Conservation (phyloP, 2,113 vertebrate species). For the Paracanthobrama guichenoti region DNA sequence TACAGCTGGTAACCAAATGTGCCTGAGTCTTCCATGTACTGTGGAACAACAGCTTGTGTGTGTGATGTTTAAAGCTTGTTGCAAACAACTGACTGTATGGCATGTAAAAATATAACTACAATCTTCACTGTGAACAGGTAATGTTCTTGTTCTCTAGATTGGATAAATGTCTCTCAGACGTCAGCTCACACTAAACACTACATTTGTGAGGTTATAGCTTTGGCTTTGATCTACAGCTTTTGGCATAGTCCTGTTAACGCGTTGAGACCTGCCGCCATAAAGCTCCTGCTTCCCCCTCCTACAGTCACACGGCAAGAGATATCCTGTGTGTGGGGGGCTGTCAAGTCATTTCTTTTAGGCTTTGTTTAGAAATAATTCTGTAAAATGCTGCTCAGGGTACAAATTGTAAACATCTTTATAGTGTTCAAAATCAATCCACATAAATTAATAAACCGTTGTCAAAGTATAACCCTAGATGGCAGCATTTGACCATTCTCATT, state of each 20-base stretch:
- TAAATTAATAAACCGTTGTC: not conserved
- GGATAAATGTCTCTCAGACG: not conserved
- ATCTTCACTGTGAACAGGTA: not conserved
- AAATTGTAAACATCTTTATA: not conserved
- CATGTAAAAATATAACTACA: not conserved
- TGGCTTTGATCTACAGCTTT: conserved; percentile 57
- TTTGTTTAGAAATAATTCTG: not conserved
- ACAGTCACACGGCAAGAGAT: conserved; percentile 49
- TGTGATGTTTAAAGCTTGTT: not conserved
- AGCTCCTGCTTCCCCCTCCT: conserved; percentile 48
- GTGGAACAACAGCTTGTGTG: not conserved
- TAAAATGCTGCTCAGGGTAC: not conserved
- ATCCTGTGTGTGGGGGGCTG: conserved; percentile 46
- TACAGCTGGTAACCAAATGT: conserved; percentile 38
- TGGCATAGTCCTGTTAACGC: conserved; percentile 54
- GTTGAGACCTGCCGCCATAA: conserved; percentile 61
- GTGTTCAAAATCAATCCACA: not conserved
- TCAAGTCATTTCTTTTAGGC: not conserved
- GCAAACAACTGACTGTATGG: not conserved
- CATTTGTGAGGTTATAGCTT: not conserved
- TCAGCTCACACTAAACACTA: not conserved
- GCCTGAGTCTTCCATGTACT: not conserved
- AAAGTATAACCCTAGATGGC: conserved; percentile 63
- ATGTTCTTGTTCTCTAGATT: not conserved
- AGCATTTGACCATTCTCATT: conserved; percentile 47